These are phyloP conservation scores for Rhabdomys dilectus DNA, from an alignment of 2,113 vertebrate genomes.

Conservation along the genomic window DNA sequence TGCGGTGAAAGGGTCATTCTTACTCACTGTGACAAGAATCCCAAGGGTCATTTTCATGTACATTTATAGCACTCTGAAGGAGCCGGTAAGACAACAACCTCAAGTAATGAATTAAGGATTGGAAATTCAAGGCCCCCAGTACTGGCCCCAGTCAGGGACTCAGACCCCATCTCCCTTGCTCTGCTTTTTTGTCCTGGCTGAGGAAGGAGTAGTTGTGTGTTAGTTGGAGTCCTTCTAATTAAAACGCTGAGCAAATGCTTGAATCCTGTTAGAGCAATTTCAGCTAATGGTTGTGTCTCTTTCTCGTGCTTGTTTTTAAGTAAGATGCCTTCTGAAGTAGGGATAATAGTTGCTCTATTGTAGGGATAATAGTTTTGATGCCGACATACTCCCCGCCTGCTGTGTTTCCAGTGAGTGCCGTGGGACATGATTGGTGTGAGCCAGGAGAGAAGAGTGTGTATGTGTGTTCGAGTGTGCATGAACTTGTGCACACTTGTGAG, in stretches of 20 bases:
- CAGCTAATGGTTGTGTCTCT: not conserved
- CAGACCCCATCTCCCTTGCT: not conserved
- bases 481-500: no score
- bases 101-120: not conserved
- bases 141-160: not conserved
- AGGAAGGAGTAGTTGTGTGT: not conserved
- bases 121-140: not conserved
- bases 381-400: not conserved
- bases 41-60: conserved; percentile 85
- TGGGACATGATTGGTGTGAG: not conserved
- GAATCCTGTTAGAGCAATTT: not conserved
- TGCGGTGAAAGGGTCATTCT: conserved; percentile 87
- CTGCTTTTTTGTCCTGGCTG: not conserved
- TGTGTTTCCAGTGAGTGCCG: not conserved
- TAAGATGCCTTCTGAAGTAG: not conserved
- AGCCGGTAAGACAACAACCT: conserved; percentile 84
- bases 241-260: conserved; percentile 13
- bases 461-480: not conserved
- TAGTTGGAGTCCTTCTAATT: not conserved
- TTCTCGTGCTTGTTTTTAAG: conserved; percentile 4
- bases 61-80: conserved; percentile 79
- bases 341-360: conserved; percentile 33
- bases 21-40: conserved; percentile 85
- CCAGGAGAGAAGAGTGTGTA: not conserved
- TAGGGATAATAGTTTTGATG: conserved; percentile 29